These are phyloP conservation scores for Pterobdella sp. DNA, from an alignment of 2,888 invertebrate species.

Conservation along the genomic window DNA sequence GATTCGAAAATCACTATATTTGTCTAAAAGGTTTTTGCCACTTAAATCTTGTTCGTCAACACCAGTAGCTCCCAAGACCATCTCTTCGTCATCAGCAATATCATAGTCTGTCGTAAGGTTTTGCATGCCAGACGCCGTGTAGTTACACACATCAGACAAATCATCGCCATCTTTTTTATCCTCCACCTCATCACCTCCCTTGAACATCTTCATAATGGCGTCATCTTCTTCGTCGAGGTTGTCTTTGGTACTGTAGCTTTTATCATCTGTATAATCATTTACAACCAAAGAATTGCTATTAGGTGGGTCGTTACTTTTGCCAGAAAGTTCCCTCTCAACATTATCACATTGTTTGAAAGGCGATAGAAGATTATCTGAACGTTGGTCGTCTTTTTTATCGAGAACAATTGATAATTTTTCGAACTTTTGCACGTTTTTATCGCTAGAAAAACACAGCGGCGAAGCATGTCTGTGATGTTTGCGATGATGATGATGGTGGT, in stretches of 20 bases:
- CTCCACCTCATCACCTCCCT: background rate
- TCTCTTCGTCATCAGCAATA: background rate
- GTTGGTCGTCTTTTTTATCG: too few species aligned
- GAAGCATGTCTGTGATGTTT: background rate
- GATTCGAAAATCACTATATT: background rate
- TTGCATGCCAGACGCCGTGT: background rate
- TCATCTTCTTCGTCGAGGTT: background rate
- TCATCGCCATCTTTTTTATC: background rate
- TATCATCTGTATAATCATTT: background rate
- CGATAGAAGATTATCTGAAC: too few species aligned
- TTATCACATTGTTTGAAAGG: too few species aligned
- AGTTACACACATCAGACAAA: background rate
- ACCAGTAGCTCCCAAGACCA: background rate
- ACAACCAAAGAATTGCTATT: background rate
- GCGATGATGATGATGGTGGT: slow-evolving; percentile 6
- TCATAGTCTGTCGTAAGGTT: background rate
- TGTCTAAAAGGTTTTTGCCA: background rate
- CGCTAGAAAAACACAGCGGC: background rate
- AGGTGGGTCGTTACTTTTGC: background rate
- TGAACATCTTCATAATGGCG: background rate
- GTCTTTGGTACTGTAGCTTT: background rate
- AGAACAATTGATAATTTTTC: background rate
- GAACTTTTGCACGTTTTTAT: background rate
- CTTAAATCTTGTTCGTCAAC: background rate
- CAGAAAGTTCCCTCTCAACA: too few species aligned